Percentiles rank a stretch among this genome's conserved stretches.
Conservation (phyloP, 2,888 invertebrate genomes). For the Vannuccia rotundouncinata region DNA sequence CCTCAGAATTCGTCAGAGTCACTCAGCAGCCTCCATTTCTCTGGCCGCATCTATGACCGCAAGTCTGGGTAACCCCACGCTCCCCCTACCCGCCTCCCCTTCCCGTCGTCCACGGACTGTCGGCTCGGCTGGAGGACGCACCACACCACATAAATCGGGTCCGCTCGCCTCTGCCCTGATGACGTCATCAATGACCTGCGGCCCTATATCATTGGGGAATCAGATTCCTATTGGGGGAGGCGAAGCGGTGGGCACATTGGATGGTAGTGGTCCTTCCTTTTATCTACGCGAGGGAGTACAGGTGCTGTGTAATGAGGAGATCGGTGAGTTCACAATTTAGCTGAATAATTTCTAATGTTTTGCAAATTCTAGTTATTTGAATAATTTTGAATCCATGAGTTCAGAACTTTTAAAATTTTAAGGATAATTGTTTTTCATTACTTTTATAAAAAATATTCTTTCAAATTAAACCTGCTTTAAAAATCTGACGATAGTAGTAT, state of each 20-base stretch:
- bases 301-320: conserved; percentile 58
- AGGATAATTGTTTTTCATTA: no score
- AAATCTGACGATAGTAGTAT: no score
- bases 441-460: no score
- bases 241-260: not conserved
- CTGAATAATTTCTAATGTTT: not conserved
- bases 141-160: not conserved
- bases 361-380: no score
- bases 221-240: not conserved
- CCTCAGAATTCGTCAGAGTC: not conserved
- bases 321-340: conserved; percentile 47
- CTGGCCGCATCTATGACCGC: not conserved
- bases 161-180: not conserved
- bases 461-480: no score
- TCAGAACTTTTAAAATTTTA: no score
- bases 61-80: not conserved
- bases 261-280: not conserved
- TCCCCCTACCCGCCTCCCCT: not conserved
- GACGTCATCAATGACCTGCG: not conserved
- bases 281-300: conserved; percentile 56
- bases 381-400: no score
- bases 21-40: not conserved
- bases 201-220: not conserved
- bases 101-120: not conserved
- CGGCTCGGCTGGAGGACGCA: not conserved